These are phyloP conservation scores for Thelaira solivaga DNA, from an alignment of 2,888 invertebrate species.

Conservation along the genomic window DNA sequence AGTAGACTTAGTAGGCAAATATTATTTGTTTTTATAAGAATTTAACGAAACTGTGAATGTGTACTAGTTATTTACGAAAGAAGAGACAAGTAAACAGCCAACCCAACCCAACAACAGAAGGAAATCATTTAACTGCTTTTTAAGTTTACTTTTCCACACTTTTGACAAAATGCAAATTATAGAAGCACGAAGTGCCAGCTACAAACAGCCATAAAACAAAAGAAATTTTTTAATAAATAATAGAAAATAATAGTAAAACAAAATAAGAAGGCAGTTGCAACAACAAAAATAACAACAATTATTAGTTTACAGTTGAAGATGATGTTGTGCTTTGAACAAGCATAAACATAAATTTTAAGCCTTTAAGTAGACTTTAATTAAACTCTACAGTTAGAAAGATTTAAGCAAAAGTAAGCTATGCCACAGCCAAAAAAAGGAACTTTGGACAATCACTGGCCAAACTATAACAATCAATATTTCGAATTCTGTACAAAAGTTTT, in stretches of 20 bases:
- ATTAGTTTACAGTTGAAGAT: no score
- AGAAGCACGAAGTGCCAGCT: slow-evolving; percentile 19
- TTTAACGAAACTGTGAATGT: no score
- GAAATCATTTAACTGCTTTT: slow-evolving; percentile 21
- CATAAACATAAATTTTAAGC: background rate
- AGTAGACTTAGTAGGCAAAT: no score
- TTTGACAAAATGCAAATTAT: slow-evolving; percentile 22
- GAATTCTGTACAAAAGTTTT: no score
- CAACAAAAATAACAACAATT: background rate
- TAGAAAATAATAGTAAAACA: no score
- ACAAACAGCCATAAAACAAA: background rate
- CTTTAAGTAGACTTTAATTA: background rate
- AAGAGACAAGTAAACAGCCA: background rate
- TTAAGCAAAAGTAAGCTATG: no score
- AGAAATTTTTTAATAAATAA: background rate
- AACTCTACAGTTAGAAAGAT: background rate
- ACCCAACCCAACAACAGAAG: background rate
- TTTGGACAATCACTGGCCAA: no score
- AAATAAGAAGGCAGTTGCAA: no score
- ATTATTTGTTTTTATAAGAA: no score
- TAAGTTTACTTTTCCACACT: slow-evolving; percentile 1
- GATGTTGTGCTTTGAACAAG: no score
- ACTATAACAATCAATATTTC: no score
- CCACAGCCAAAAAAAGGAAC: no score
- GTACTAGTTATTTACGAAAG: background rate